These are phyloP conservation scores for Tribolium castaneum DNA, from an alignment of 1,140 invertebrate species.

Conservation along the genomic window DNA sequence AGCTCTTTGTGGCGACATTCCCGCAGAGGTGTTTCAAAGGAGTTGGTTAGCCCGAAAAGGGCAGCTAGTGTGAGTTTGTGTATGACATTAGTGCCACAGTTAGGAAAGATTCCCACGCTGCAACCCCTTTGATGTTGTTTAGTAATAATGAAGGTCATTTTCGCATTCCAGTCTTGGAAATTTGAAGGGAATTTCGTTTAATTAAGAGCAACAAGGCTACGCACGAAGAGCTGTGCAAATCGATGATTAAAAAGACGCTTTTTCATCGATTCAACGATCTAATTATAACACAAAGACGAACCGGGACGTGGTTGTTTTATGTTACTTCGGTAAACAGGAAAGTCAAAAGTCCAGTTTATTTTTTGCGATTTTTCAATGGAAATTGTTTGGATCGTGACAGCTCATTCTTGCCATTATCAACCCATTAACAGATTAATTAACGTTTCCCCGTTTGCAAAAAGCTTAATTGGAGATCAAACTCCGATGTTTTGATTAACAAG, in stretches of 20 bases:
- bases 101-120: constrained; percentile 1
- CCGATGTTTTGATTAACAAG: constrained; percentile 23
- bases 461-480: constrained; percentile 26
- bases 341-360: too few species aligned
- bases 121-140: constrained; percentile 7
- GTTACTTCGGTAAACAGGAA: too few species aligned
- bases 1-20: neutral
- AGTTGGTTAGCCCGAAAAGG: neutral
- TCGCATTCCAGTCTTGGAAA: neutral
- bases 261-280: neutral
- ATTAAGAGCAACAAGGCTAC: neutral
- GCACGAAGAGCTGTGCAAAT: neutral
- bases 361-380: too few species aligned
- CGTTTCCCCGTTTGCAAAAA: neutral
- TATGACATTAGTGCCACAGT: constrained; percentile 4
- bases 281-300: neutral
- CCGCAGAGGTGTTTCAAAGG: neutral
- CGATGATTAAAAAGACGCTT: neutral
- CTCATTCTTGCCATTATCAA: neutral
- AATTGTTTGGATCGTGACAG: neutral
- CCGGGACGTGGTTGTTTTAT: too few species aligned
- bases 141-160: constrained; percentile 7
- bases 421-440: neutral
- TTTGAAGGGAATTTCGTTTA: neutral
- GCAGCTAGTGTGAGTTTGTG: neutral